These are phyloP conservation scores for Naso thynnoides DNA, from an alignment of 2,797 vertebrate species.

Conservation along the genomic window DNA sequence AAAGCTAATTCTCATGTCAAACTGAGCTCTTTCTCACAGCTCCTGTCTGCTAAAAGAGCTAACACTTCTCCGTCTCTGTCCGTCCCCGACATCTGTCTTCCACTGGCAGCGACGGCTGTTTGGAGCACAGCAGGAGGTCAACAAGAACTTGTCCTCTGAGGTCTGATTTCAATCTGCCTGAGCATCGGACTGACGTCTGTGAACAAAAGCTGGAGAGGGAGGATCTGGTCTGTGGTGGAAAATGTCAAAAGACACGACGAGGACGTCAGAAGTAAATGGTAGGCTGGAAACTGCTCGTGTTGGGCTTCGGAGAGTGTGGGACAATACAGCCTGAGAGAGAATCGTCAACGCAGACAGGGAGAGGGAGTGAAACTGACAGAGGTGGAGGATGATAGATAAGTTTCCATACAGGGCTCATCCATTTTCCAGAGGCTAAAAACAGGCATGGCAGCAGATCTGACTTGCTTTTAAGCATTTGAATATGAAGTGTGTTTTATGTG, in stretches of 20 bases:
- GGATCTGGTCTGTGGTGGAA: slow-evolving; percentile 54
- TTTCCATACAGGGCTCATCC: slow-evolving; percentile 46
- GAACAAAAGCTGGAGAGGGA: slow-evolving; percentile 21
- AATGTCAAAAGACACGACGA: slow-evolving; percentile 35
- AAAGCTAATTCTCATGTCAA: slow-evolving; percentile 63
- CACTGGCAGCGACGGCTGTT: slow-evolving; percentile 17
- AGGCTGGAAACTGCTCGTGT: slow-evolving; percentile 60
- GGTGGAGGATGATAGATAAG: slow-evolving; percentile 57
- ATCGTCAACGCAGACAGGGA: background rate
- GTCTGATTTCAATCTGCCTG: slow-evolving; percentile 38
- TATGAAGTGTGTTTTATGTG: slow-evolving; percentile 20
- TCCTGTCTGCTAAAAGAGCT: slow-evolving; percentile 48
- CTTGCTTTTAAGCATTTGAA: slow-evolving; percentile 29
- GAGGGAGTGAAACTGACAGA: slow-evolving; percentile 35
- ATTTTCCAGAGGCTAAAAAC: slow-evolving; percentile 63
- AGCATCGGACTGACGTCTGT: slow-evolving; percentile 33
- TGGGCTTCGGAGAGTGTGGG: slow-evolving; percentile 40
- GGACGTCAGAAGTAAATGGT: slow-evolving; percentile 40
- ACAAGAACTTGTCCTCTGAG: slow-evolving; percentile 41
- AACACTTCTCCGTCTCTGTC: slow-evolving; percentile 21
- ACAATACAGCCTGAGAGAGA: slow-evolving; percentile 43
- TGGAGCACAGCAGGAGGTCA: slow-evolving; percentile 39
- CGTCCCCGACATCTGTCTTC: slow-evolving; percentile 36
- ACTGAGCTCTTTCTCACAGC: slow-evolving; percentile 52
- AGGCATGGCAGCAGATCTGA: slow-evolving; percentile 35